A percentile compares a stretch with the other conserved stretches of the same genome.
Conservation (phyloP, 1,140 invertebrate genomes). For the Varroa destructor region DNA sequence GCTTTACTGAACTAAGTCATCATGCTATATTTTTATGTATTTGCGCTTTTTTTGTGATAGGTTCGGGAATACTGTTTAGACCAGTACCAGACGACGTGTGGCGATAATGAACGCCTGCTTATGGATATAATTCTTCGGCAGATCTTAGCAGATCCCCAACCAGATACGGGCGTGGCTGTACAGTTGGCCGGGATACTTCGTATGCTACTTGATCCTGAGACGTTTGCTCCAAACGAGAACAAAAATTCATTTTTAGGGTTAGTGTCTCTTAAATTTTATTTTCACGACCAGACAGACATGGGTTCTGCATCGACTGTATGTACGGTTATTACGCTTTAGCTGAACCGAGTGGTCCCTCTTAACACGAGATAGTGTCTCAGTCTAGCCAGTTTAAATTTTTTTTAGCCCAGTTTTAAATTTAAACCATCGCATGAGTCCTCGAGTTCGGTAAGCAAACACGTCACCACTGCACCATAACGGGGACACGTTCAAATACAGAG, state of each 20-base stretch:
- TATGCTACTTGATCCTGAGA: conserved; percentile 91
- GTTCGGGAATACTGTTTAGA: conserved; percentile 21
- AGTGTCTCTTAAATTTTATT: conserved; percentile 39
- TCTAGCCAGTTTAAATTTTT: too few species aligned
- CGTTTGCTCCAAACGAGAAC: conserved; percentile 69
- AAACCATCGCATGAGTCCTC: too few species aligned
- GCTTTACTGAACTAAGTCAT: too few species aligned
- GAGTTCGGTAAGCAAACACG: too few species aligned
- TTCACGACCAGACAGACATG: conserved; percentile 82
- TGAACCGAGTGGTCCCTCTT: too few species aligned
- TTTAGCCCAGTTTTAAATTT: too few species aligned
- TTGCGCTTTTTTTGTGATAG: not conserved
- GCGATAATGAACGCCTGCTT: conserved; percentile 68
- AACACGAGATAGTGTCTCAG: too few species aligned
- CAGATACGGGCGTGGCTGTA: conserved; percentile 85
- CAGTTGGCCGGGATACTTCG: conserved; percentile 85
- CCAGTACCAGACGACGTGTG: conserved; percentile 5
- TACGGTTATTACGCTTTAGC: too few species aligned
- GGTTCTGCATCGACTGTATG: too few species aligned
- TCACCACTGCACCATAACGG: too few species aligned
- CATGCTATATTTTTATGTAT: too few species aligned
- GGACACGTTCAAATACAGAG: too few species aligned
- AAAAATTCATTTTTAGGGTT: conserved; percentile 23
- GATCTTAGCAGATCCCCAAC: conserved; percentile 56
- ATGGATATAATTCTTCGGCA: conserved; percentile 96